These are phyloP conservation scores for Cossypha heuglini DNA, from an alignment of 2,797 vertebrate species.

Conservation along the genomic window DNA sequence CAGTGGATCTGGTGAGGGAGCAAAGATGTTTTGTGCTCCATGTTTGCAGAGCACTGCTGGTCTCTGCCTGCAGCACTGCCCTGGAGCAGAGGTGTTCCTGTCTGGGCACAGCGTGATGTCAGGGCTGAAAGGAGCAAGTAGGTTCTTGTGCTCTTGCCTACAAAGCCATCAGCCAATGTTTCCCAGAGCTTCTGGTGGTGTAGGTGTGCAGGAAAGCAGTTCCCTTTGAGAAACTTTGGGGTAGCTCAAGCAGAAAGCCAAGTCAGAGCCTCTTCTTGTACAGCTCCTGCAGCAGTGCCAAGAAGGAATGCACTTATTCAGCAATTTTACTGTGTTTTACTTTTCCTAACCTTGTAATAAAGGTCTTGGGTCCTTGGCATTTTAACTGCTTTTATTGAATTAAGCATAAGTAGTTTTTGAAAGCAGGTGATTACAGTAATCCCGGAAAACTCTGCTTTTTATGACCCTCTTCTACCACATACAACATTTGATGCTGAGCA, in stretches of 20 bases:
- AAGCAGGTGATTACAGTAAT: not conserved
- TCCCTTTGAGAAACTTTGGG: not conserved
- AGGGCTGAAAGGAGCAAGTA: not conserved
- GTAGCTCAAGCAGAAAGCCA: not conserved
- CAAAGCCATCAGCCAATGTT: not conserved
- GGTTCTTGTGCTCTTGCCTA: not conserved
- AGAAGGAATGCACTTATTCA: not conserved
- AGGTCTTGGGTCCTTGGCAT: not conserved
- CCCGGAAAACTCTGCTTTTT: not conserved
- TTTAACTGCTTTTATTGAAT: not conserved
- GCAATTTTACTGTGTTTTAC: not conserved
- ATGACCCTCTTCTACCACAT: not conserved
- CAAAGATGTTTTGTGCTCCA: not conserved
- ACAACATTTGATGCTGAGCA: not conserved
- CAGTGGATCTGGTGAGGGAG: accelerated
- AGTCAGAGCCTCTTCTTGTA: not conserved
- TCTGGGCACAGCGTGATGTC: not conserved
- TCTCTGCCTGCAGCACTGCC: not conserved
- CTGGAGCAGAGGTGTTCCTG: not conserved
- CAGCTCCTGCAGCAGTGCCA: not conserved
- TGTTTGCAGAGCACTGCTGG: accelerated
- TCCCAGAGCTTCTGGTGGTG: not conserved
- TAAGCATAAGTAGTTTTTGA: not conserved
- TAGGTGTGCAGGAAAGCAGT: not conserved
- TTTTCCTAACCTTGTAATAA: not conserved